These are phyloP conservation scores for Dioctria linearis DNA, from an alignment of 2,888 invertebrate species.

Conservation along the genomic window DNA sequence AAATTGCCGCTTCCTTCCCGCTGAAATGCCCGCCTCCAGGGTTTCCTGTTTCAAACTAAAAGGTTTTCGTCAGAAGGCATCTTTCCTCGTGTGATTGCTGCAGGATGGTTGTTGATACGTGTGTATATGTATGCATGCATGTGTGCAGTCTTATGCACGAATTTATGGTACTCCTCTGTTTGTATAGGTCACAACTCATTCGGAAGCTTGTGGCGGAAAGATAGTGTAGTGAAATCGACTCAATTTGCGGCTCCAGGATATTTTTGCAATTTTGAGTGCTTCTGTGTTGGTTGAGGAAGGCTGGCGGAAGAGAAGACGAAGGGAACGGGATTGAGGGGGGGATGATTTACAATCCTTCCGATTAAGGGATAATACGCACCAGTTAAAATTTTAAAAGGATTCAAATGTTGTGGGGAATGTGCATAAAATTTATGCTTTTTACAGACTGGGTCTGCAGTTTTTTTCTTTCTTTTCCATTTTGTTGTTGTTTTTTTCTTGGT, in stretches of 20 bases:
- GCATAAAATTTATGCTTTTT: constrained; percentile 7
- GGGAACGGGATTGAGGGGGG: background rate
- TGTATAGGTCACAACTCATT: background rate
- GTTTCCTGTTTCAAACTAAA: constrained; percentile 22
- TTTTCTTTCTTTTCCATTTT: background rate
- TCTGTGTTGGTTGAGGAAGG: background rate
- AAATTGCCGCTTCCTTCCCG: constrained; percentile 20
- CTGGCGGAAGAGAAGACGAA: background rate
- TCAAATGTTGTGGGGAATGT: background rate
- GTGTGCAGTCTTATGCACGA: background rate
- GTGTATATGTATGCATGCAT: background rate
- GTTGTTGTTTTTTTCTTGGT: background rate
- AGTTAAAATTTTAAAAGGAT: background rate
- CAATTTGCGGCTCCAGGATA: constrained; percentile 20
- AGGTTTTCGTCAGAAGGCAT: constrained; percentile 3
- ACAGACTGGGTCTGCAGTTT: constrained; percentile 17
- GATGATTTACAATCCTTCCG: background rate
- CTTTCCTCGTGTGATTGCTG: background rate
- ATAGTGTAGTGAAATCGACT: background rate
- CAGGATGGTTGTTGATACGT: constrained; percentile 1
- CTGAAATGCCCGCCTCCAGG: constrained; percentile 28
- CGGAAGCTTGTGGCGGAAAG: background rate
- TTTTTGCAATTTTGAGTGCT: constrained; percentile 26
- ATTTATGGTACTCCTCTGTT: background rate
- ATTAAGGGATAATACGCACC: background rate